A percentile compares a stretch with the other conserved stretches of the same genome.
Conservation (phyloP, 1,140 invertebrate genomes). For the Protaetia brevitarsis region DNA sequence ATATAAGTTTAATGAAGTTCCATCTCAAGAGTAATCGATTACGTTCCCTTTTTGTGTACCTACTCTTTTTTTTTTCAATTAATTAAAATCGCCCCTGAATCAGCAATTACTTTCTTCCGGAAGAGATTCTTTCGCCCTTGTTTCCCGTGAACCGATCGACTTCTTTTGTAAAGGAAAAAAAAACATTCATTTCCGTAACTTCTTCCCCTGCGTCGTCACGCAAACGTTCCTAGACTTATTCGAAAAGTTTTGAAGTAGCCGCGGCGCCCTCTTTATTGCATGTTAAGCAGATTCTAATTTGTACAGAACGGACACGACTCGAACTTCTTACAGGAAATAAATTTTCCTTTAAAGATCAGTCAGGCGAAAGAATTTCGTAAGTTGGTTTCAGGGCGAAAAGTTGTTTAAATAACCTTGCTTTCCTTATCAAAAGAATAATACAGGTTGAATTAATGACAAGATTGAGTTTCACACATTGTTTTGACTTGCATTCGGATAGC, state of each 20-base stretch:
- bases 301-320: no score
- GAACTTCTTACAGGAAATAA: no score
- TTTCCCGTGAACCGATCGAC: background rate
- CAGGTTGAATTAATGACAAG: no score
- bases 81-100: background rate
- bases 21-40: constrained; percentile 4
- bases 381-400: no score
- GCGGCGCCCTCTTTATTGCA: background rate
- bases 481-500: no score
- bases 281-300: constrained; percentile 10
- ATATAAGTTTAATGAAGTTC: constrained; percentile 17
- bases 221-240: background rate
- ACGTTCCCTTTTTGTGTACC: background rate
- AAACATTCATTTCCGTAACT: background rate
- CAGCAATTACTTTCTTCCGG: constrained; percentile 9
- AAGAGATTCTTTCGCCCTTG: background rate
- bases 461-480: no score
- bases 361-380: no score
- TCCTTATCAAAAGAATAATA: no score
- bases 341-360: no score
- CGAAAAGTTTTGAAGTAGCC: background rate
- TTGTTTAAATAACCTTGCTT: no score
- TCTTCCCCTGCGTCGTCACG: background rate
- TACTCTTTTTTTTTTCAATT: constrained; percentile 4
- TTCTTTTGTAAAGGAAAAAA: background rate